phyloP scores from a whole-genome alignment of 2,797 vertebrate species.

The Okamejei kenojei region DNA sequence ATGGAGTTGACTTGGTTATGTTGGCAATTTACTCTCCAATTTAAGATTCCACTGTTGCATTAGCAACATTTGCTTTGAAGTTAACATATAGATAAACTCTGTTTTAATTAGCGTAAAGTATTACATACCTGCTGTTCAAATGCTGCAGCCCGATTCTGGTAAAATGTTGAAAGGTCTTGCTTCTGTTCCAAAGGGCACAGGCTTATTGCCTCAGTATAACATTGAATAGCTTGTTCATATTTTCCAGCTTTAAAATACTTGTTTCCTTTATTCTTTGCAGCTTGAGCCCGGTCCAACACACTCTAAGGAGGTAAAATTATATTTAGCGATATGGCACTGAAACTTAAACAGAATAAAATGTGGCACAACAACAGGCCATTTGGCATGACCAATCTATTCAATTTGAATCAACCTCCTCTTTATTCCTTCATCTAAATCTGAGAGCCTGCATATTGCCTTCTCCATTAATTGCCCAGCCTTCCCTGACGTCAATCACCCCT shows the following conservation, averaged over 20 bases:
- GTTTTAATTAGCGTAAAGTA: background rate
- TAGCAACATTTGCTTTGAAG: background rate
- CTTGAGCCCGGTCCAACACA: constrained; percentile 85
- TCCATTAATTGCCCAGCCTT: too few relatives aligned
- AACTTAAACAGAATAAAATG: background rate
- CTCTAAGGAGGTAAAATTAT: constrained; percentile 58
- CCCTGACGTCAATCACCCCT: too few relatives aligned
- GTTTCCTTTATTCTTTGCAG: constrained; percentile 95
- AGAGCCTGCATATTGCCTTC: too few relatives aligned
- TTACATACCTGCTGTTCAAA: constrained; percentile 82
- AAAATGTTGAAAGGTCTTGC: constrained; percentile 88
- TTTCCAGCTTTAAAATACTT: constrained; percentile 96
- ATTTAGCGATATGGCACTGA: background rate
- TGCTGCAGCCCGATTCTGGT: constrained; percentile 96
- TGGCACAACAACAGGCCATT: too few relatives aligned
- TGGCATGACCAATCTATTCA: too few relatives aligned
- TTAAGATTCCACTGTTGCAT: background rate
- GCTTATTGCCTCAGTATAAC: constrained; percentile 91
- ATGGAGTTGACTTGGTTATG: background rate
- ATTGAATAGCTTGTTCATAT: constrained; percentile 93
- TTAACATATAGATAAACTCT: background rate
- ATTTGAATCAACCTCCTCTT: too few relatives aligned
- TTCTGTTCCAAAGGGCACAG: constrained; percentile 87
- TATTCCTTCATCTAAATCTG: too few relatives aligned
- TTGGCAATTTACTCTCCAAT: background rate